phyloP scores from a whole-genome alignment of 2,888 invertebrate genomes.

The Pharmacophagus antenor region DNA sequence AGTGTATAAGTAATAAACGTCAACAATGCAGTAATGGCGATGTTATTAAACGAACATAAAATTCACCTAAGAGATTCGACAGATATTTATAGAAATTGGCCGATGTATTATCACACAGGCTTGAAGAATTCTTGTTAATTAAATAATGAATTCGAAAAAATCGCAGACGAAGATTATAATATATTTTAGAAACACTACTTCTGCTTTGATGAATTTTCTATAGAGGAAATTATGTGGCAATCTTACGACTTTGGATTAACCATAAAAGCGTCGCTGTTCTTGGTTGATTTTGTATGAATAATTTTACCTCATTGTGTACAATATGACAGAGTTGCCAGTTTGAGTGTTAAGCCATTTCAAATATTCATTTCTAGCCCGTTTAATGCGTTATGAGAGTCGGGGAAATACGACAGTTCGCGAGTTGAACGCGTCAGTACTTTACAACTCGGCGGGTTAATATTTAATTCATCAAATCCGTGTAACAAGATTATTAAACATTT shows the following conservation, averaged over 20 bases:
- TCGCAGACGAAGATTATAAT: background rate
- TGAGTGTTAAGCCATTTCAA: slow-evolving; percentile 25
- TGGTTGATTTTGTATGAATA: background rate
- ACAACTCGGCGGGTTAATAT: slow-evolving; percentile 43
- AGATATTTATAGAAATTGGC: too few species aligned
- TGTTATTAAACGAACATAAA: too few species aligned
- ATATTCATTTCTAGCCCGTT: slow-evolving; percentile 33
- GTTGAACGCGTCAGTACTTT: slow-evolving; percentile 40
- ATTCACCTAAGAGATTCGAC: background rate
- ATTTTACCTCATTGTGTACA: background rate
- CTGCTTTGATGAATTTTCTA: background rate
- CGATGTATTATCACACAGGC: too few species aligned
- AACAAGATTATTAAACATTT: slow-evolving; percentile 2
- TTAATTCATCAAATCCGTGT: slow-evolving; percentile 38
- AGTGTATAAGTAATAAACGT: background rate
- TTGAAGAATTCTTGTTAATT: too few species aligned
- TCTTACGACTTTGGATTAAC: background rate
- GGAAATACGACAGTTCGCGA: slow-evolving; percentile 38
- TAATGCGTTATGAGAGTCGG: slow-evolving; percentile 35
- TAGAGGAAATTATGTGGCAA: background rate
- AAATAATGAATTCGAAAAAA: too few species aligned
- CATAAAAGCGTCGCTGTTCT: background rate
- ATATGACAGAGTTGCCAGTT: slow-evolving; percentile 17
- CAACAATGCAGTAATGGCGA: too few species aligned
- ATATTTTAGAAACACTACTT: too few species aligned